Evolutionary conservation across 2,113 vertebrate genomes (phyloP), one percentile per base, ranked within the genome.

Genomic region (Heliornis fulica): DNA sequence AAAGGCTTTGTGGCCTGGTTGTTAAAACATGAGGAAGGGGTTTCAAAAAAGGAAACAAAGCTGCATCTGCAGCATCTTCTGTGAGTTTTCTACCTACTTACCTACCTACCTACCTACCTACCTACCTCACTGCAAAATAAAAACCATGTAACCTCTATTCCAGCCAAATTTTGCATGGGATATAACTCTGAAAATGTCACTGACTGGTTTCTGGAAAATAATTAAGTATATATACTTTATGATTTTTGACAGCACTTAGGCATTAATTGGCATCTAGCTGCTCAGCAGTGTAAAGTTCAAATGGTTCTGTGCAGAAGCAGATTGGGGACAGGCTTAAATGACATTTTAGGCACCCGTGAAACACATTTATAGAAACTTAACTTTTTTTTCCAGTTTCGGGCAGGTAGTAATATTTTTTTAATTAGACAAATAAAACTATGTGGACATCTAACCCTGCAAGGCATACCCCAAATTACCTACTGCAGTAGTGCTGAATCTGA

Each of bases 111-210:
- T n/a, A n/a, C n/a, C n/a, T n/a, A n/a, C n/a, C 68, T 69, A 45
- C 21, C 40, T 51, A 59, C 15, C 53, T 87, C 40, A 36, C 43
- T 71, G 40, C 5, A 40, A 95, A 91, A 92, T 68, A 41, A 89
- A 84, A 87, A n/a, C 13, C 31, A 72, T 14, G 20, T 68, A 82
- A 82, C 53, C 74, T 87, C 87, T 94, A 74, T 23, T 94, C 40
- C 65, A 92, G 72, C 17, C 57, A 68, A 25, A 75, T 94, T 94
- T 89, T 95, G 48, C 70, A 91, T 76, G 53, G 65, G 20, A 64
- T 82, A 9, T 60, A 94, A 83, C 70, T 76, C 87, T 72, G 70
- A 83, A 94, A 95, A 96, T 93, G 94, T 90, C 94, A 90, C 36
- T 64, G 66, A 31, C 70, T 90, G 63, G n/a, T 40, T 94, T 92